These are phyloP conservation scores for Tillus elongatus DNA, from an alignment of 2,888 invertebrate species.

Conservation along the genomic window DNA sequence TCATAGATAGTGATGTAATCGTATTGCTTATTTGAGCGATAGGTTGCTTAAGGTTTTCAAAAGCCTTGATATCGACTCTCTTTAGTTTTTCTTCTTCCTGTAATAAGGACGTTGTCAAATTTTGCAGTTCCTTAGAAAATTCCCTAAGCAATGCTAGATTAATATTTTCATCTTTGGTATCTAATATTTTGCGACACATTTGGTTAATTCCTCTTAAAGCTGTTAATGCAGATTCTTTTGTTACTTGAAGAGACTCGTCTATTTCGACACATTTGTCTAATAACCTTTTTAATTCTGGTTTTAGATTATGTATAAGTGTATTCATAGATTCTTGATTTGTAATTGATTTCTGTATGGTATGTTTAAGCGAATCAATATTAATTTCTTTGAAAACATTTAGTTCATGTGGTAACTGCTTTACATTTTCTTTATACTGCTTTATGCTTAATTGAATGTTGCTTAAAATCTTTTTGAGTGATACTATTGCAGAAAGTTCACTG, in stretches of 20 bases:
- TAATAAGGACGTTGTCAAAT: too few species aligned
- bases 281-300: neutral
- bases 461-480: neutral
- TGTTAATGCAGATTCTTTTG: neutral
- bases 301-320: neutral
- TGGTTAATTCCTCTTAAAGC: neutral
- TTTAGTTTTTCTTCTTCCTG: too few species aligned
- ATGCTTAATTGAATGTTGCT: too few species aligned
- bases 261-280: neutral
- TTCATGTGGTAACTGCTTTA: neutral
- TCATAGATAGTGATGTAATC: neutral
- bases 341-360: neutral
- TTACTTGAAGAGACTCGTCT: neutral
- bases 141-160: neutral
- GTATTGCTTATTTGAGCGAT: too few species aligned
- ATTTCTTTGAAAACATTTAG: too few species aligned
- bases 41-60: too few species aligned
- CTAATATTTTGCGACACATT: neutral
- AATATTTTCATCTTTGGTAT: neutral
- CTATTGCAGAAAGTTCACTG: constrained; percentile 17
- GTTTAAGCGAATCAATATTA: too few species aligned
- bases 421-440: too few species aligned
- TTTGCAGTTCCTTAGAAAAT: neutral
- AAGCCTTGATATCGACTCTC: too few species aligned
- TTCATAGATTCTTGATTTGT: neutral